These are phyloP conservation scores for Lycophotia porphyrea DNA, from an alignment of 2,888 invertebrate genomes.

Conservation along the genomic window DNA sequence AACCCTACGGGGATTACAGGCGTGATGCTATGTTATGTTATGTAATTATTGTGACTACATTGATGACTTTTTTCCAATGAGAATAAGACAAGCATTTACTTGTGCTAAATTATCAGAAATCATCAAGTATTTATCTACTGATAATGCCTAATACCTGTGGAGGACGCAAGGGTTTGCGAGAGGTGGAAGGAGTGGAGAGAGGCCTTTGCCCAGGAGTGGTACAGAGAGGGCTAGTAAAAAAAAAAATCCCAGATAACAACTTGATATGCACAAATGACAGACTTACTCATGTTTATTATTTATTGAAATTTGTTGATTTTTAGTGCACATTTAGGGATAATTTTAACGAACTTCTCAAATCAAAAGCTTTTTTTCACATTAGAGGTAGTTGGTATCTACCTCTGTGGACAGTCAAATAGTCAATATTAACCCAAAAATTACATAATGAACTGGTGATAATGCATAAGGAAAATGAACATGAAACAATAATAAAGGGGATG, in stretches of 20 bases:
- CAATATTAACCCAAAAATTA: not conserved
- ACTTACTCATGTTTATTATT: not conserved
- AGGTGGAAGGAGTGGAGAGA: too few relatives aligned
- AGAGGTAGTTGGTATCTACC: not conserved
- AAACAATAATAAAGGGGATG: not conserved
- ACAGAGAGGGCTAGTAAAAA: too few relatives aligned
- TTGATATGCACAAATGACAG: not conserved
- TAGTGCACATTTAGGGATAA: not conserved
- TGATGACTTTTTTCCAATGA: not conserved
- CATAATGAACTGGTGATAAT: not conserved
- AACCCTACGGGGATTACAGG: too few relatives aligned
- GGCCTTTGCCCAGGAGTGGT: too few relatives aligned
- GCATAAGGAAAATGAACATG: not conserved
- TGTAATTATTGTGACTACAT: not conserved
- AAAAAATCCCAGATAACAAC: not conserved
- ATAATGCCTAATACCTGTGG: too few relatives aligned
- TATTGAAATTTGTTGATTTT: not conserved
- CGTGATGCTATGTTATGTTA: too few relatives aligned
- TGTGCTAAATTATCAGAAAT: slow-evolving; percentile 5
- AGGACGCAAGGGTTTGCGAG: too few relatives aligned
- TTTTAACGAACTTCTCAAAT: not conserved
- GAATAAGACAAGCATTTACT: not conserved
- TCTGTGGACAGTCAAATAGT: not conserved
- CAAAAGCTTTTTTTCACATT: not conserved
- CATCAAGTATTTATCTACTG: slow-evolving; percentile 12